Conservation (phyloP, 2,113 vertebrate genomes). For the Actenoides hombroni region DNA sequence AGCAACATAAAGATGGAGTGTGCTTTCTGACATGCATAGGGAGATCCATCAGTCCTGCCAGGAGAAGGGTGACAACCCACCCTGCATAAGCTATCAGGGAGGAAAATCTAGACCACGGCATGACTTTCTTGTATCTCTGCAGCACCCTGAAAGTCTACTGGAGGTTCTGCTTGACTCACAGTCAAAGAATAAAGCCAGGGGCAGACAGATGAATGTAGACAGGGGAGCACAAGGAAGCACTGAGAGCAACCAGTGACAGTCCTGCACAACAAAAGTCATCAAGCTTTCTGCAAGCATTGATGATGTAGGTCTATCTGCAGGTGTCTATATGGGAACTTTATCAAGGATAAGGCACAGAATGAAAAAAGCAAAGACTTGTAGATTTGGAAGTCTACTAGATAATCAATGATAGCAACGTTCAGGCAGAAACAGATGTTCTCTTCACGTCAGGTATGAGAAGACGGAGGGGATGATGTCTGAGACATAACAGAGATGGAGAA, state of each 20-base stretch:
- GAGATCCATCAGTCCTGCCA: not conserved
- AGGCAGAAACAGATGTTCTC: not conserved
- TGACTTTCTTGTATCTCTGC: not conserved
- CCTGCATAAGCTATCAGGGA: not conserved
- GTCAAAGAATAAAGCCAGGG: not conserved
- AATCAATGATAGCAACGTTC: not conserved
- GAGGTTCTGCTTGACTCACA: not conserved
- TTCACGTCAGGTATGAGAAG: not conserved
- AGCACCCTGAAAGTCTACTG: not conserved
- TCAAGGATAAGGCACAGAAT: not conserved
- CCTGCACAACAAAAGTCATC: not conserved
- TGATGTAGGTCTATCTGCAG: not conserved
- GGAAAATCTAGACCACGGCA: not conserved
- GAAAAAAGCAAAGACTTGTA: not conserved
- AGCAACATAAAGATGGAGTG: not conserved
- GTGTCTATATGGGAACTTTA: not conserved
- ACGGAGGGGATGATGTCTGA: not conserved
- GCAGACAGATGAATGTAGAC: not conserved
- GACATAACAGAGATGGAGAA: not conserved
- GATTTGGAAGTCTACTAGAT: not conserved
- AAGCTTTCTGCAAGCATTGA: not conserved
- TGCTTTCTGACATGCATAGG: not conserved
- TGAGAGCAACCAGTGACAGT: not conserved
- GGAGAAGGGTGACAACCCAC: not conserved
- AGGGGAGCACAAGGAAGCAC: not conserved